Percentiles rank a stretch among this genome's conserved stretches.
Conservation (phyloP, 92 coral and sea anemone genomes). For the Metridium senile region DNA sequence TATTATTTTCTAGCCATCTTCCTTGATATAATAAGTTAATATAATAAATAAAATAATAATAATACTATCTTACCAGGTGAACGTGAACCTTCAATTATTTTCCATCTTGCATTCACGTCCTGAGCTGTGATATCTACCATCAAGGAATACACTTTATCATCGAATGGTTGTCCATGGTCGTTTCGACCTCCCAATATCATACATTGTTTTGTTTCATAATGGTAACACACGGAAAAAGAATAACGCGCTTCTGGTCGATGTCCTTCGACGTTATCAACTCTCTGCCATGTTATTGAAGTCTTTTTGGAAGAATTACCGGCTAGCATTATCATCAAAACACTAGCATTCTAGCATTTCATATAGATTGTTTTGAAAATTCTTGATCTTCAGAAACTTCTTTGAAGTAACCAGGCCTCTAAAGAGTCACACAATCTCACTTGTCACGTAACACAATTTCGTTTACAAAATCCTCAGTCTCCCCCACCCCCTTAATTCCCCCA, state of each 20-base stretch:
- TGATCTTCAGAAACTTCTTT: too few relatives aligned
- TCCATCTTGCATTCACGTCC: slow-evolving; percentile 22
- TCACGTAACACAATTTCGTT: neutral
- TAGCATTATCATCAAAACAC: neutral
- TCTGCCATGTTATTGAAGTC: slow-evolving; percentile 18
- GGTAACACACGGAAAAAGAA: slow-evolving; percentile 21
- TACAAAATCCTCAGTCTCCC: too few relatives aligned
- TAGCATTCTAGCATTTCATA: too few relatives aligned
- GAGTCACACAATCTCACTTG: too few relatives aligned
- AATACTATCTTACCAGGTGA: slow-evolving; percentile 20
- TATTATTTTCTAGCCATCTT: too few relatives aligned
- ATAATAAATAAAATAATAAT: too few relatives aligned
- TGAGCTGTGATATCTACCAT: neutral
- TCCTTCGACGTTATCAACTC: neutral
- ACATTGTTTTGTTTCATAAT: slow-evolving; percentile 21
- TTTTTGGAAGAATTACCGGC: neutral
- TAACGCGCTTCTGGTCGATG: slow-evolving; percentile 15
- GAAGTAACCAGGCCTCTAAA: neutral
- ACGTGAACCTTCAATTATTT: neutral
- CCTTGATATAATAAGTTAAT: too few relatives aligned
- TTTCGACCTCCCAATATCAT: slow-evolving; percentile 26
- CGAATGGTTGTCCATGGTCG: slow-evolving; percentile 10
- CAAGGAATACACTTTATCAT: slow-evolving; percentile 19
- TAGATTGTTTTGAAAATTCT: too few relatives aligned
- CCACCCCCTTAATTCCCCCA: too few relatives aligned